phyloP scores from a whole-genome alignment of 1,140 invertebrate genomes.

The Galleria mellonella region DNA sequence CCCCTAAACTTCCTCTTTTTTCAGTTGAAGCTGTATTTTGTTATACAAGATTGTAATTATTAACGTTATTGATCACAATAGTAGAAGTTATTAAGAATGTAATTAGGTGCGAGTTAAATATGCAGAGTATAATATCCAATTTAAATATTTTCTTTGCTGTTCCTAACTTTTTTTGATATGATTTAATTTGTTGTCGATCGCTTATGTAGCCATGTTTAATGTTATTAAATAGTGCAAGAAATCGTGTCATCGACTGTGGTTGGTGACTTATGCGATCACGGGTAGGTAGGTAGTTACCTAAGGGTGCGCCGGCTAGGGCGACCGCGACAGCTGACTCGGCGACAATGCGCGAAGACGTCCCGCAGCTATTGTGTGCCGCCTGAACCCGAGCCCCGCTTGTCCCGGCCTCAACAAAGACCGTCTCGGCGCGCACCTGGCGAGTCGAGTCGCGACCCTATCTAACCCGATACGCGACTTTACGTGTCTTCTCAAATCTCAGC shows the following conservation, averaged over 20 bases:
- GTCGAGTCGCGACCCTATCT: slow-evolving; percentile 41
- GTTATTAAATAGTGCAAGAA: slow-evolving; percentile 1
- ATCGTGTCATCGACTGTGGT: slow-evolving; percentile 31
- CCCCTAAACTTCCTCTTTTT: slow-evolving; percentile 36
- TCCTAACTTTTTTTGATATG: too few relatives aligned
- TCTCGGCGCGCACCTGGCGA: slow-evolving; percentile 60
- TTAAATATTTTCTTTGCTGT: too few relatives aligned
- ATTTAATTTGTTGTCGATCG: too few relatives aligned
- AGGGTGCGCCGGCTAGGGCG: slow-evolving; percentile 23
- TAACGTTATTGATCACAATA: too few relatives aligned
- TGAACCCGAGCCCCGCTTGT: slow-evolving; percentile 24
- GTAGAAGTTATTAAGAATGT: too few relatives aligned
- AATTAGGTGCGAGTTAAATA: too few relatives aligned
- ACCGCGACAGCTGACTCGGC: slow-evolving; percentile 58
- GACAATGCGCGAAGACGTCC: slow-evolving; percentile 67
- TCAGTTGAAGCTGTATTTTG: background rate
- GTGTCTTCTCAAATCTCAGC: slow-evolving; percentile 23
- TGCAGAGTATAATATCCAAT: too few relatives aligned
- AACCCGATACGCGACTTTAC: slow-evolving; percentile 22
- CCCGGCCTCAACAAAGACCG: slow-evolving; percentile 38
- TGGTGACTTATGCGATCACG: slow-evolving; percentile 34
- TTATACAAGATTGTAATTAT: too few relatives aligned
- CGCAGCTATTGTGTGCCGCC: slow-evolving; percentile 53
- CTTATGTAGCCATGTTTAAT: too few relatives aligned
- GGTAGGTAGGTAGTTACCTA: too few relatives aligned